Percentiles rank a stretch among this genome's conserved stretches.
Conservation (phyloP, 2,113 vertebrate species). For the Spea bombifrons region DNA sequence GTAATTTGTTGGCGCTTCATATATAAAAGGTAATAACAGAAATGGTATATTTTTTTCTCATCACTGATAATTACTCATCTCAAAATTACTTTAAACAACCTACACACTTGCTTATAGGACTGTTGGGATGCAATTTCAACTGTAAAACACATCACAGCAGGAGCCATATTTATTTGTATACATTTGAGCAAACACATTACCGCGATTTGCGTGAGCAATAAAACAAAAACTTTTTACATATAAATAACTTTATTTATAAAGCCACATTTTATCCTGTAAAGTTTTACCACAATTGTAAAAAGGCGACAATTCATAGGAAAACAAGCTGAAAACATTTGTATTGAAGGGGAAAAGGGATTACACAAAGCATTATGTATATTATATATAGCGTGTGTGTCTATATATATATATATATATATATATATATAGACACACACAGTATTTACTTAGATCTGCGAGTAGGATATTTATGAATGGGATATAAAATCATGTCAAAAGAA, state of each 20-base stretch:
- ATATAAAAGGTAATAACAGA: no score
- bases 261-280: constrained; percentile 80
- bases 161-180: no score
- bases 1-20: no score
- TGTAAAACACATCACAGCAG: no score
- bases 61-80: no score
- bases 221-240: constrained; percentile 63
- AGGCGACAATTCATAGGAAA: constrained; percentile 73
- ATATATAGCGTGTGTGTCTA: constrained; percentile 71
- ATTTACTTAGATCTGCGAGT: constrained; percentile 13
- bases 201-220: no score
- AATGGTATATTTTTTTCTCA: no score
- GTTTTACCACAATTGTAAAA: constrained; percentile 89
- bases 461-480: constrained; percentile 10
- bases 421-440: background rate
- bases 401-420: constrained; percentile 51
- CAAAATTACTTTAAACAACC: no score
- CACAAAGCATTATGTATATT: constrained; percentile 75
- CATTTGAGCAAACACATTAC: no score
- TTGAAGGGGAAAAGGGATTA: constrained; percentile 61
- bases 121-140: no score
- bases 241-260: constrained; percentile 89
- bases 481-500: constrained; percentile 22
- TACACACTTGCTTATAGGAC: no score
- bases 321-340: constrained; percentile 68